Evolutionary conservation across 2,797 vertebrate species (phyloP).

Genomic region (Pangasius krempfi): DNA sequence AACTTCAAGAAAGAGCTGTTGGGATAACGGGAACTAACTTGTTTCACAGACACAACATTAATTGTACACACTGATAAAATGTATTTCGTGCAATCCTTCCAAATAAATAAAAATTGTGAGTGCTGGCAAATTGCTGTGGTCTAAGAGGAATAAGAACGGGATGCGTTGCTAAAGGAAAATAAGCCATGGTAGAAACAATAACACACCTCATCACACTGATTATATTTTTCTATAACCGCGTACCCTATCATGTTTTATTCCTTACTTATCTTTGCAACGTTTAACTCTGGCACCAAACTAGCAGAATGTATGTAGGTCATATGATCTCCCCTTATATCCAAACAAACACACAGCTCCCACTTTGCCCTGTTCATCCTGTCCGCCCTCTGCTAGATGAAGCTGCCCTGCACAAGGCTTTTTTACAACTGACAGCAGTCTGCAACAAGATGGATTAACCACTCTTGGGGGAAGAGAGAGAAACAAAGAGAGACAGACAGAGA

Average conservation of each 20-base stretch:
- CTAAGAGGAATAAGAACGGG: neutral
- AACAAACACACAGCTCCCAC: neutral
- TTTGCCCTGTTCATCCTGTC: slow-evolving; percentile 10
- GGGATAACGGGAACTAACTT: neutral
- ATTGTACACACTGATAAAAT: neutral
- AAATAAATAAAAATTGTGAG: neutral
- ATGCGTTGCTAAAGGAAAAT: neutral
- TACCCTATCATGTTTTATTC: neutral
- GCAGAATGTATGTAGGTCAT: neutral
- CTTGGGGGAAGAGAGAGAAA: slow-evolving; percentile 17
- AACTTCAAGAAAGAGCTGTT: neutral
- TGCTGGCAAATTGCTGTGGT: neutral
- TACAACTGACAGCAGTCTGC: slow-evolving; percentile 34
- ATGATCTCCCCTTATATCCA: neutral
- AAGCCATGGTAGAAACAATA: neutral
- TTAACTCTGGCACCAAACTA: neutral
- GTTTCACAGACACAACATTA: neutral
- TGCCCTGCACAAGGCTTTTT: slow-evolving; percentile 11
- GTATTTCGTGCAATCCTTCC: neutral
- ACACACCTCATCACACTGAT: neutral
- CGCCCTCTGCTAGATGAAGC: slow-evolving; percentile 4
- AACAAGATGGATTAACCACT: slow-evolving; percentile 38
- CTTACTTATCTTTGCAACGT: slow-evolving; percentile 35
- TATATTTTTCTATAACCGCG: neutral
- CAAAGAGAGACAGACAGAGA: slow-evolving; percentile 12